Evolutionary conservation across 2,797 vertebrate genomes (phyloP).

Genomic region (Chrosomus eos): DNA sequence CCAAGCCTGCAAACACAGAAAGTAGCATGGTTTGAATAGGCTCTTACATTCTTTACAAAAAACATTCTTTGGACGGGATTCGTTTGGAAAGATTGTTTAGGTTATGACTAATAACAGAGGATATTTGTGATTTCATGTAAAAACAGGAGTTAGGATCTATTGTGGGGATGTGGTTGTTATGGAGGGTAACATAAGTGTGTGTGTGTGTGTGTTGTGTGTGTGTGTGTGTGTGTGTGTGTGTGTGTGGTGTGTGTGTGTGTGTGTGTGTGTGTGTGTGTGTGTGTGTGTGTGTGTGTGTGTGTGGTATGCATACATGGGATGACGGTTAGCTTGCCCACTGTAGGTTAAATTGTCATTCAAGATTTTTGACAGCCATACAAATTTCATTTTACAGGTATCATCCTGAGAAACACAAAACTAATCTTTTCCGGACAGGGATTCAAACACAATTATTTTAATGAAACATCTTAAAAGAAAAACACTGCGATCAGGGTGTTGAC

Average conservation of each 20-base stretch:
- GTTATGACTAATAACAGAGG: not conserved
- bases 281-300: no score
- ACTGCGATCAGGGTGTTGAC: slow-evolving; percentile 29
- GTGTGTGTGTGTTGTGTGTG: no score
- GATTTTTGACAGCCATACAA: no score
- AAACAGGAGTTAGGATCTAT: not conserved
- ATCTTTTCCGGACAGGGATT: not conserved
- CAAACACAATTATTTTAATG: not conserved
- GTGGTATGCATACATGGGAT: no score
- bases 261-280: no score
- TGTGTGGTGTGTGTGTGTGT: no score
- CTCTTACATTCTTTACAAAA: slow-evolving; percentile 33
- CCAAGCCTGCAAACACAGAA: slow-evolving; percentile 80
- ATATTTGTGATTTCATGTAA: not conserved
- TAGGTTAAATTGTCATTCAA: no score
- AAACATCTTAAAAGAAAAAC: slow-evolving; percentile 11
- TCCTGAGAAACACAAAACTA: not conserved
- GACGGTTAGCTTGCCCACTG: no score
- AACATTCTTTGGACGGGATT: not conserved
- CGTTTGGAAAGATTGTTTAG: not conserved
- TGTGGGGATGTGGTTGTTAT: not conserved
- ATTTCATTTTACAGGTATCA: no score
- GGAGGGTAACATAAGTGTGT: no score
- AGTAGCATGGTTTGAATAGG: slow-evolving; percentile 8
- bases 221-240: no score